Evolutionary conservation across 2,888 invertebrate species (phyloP).

Genomic region (Meganola albula): DNA sequence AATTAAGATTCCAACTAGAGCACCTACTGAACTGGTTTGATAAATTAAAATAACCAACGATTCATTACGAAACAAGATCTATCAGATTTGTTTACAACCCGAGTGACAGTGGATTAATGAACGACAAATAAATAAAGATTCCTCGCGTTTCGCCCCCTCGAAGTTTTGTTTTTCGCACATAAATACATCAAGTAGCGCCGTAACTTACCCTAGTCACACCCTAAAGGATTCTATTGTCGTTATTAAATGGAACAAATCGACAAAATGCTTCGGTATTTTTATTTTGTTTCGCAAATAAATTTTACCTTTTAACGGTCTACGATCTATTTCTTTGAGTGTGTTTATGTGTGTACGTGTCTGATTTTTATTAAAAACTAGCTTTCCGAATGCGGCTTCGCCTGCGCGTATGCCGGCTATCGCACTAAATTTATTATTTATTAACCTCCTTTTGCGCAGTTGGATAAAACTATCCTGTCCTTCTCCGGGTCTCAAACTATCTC

Average conservation of each 20-base stretch:
- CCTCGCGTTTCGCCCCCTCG: conserved; percentile 18
- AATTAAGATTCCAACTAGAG: too few relatives aligned
- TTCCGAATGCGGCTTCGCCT: too few relatives aligned
- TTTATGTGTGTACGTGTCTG: conserved; percentile 9
- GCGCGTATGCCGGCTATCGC: too few relatives aligned
- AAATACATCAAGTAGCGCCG: conserved; percentile 30
- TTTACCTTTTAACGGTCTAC: conserved; percentile 26
- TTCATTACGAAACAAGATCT: too few relatives aligned
- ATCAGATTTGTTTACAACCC: too few relatives aligned
- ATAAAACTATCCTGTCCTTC: too few relatives aligned
- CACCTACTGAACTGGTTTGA: too few relatives aligned
- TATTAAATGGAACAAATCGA: conserved; percentile 49
- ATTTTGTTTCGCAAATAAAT: conserved; percentile 37
- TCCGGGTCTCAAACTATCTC: too few relatives aligned
- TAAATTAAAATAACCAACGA: too few relatives aligned
- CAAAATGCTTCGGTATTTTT: conserved; percentile 39
- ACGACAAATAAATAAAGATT: conserved; percentile 26
- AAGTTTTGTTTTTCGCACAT: conserved; percentile 32
- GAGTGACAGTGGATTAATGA: conserved; percentile 20
- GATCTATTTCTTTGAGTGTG: conserved; percentile 15
- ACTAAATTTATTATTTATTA: too few relatives aligned
- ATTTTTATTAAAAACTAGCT: conserved; percentile 9
- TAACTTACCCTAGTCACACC: conserved; percentile 33
- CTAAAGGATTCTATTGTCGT: conserved; percentile 40
- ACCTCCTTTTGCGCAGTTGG: too few relatives aligned